Evolutionary conservation across 2,113 vertebrate genomes (phyloP), one percentile per base, ranked within the genome.

Genomic region (Eidolon helvum): DNA sequence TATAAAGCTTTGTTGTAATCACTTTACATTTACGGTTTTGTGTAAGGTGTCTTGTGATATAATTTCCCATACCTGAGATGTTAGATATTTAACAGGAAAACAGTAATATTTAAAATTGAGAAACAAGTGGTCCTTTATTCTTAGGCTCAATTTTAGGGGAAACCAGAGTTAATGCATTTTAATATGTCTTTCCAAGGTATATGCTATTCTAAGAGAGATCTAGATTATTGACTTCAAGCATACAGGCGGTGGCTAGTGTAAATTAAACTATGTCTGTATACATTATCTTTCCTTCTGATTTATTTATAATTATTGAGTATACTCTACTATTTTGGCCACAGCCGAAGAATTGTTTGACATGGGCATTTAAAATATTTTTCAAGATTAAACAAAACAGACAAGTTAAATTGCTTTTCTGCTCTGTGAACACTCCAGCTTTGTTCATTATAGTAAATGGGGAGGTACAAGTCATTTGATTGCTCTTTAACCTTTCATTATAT

Each of bases 401-500:
- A 85, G 19, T 82, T 71, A 61, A 90, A 86, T 89, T 93, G 88
- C 78, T 91, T 96, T 95, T 80, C 82, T 89, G 77, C 30, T 77
- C 69, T 66, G 38, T 61, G 92, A 94, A 66, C 68, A 77, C 59
- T 48, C 48, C 38, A 38, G 74, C 93, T 97, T 97, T 96, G 69
- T 95, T 93, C 94, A 30, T 85, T 92, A 84, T 85, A 80, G 83
- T 38, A 71, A 96, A 90, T 7, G n/a, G 24, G 68, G 68, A 91
- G 66, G 77, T 89, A 69, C 61, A 75, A 90, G 94, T 80, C 75
- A 53, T 89, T 72, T 96, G 96, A 96, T 94, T 97, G 94, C 91
- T 97, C 95, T 96, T 97, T 97, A 97, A 97, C 96, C 93, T 97
- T 96, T 95, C 71, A 38, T 92, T 97, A 87, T 95, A 93, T 96